Evolutionary conservation across 2,888 invertebrate species (phyloP), one percentile per base, ranked within the genome.

Genomic region (Drosophila histrio): DNA sequence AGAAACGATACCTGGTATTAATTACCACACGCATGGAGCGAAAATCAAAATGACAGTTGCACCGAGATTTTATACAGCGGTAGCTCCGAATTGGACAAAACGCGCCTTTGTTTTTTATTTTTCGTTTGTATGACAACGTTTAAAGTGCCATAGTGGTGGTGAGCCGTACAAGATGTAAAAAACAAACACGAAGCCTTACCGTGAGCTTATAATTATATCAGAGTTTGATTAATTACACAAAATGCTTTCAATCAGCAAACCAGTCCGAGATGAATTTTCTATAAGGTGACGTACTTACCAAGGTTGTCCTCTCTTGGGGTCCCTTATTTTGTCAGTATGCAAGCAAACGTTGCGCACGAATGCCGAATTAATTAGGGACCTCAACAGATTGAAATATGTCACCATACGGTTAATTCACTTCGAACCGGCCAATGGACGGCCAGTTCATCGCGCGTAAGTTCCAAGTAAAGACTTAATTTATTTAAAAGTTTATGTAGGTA

Each of bases 1-100:
- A 39, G n/a, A 26, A n/a, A 24, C 19, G 21, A 50, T 46, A 46
- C 46, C 11, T 30, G 30, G n/a, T 19, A 56, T 47, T 74, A 85
- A 85, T 85, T 77, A 67, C 59, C 64, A 63, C 59, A 62, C 38
- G 11, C 11, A 38, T 21, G 38, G 11, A 52, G 46, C 59, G 59
- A 39, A 46, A 46, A 59, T 28, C 32, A 47, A 38, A 38, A 30
- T 47, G 44, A 52, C 49, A 52, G 47, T 34, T 17, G 19, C 19
- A n/a, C 26, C 24, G n/a, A 41, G 38, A 41, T 52, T 24, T 50
- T 34, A 38, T 53, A 19, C 30, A 32, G 15, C 19, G 43, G 28
- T 13, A 39, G 32, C 22, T 24, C 17, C 26, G 36, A 69, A 41
- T 36, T 36, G 44, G 24, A n/a, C 34, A 26, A 11, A 43, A 32